These are phyloP conservation scores for Agrotis puta DNA, from an alignment of 2,888 invertebrate genomes.

Conservation along the genomic window DNA sequence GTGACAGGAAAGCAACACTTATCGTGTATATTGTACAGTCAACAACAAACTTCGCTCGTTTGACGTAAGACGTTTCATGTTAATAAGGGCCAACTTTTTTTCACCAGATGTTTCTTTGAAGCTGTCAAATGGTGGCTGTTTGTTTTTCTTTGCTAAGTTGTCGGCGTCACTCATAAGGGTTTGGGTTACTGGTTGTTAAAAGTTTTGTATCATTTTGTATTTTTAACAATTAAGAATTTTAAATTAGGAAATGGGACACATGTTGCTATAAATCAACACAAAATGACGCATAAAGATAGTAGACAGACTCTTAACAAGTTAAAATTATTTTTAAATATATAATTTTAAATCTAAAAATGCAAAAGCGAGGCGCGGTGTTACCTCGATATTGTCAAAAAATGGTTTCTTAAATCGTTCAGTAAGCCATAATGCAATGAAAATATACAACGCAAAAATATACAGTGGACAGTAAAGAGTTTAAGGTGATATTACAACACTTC, in stretches of 20 bases:
- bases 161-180: constrained; percentile 10
- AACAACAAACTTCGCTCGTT: constrained; percentile 62
- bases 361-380: too few relatives aligned
- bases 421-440: too few relatives aligned
- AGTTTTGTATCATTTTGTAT: constrained; percentile 29
- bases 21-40: constrained; percentile 76
- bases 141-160: constrained; percentile 43
- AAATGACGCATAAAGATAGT: neutral
- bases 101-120: constrained; percentile 33
- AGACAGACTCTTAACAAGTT: neutral
- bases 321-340: too few relatives aligned
- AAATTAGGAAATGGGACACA: neutral
- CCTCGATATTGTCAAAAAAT: too few relatives aligned
- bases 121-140: constrained; percentile 36
- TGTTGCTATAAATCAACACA: neutral
- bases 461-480: too few relatives aligned
- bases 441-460: too few relatives aligned
- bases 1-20: constrained; percentile 87
- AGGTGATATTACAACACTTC: neutral
- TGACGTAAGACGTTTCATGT: constrained; percentile 58
- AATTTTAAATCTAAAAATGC: too few relatives aligned
- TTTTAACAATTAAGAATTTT: constrained; percentile 1
- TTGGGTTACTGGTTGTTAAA: constrained; percentile 41
- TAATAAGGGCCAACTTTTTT: constrained; percentile 53
- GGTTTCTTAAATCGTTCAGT: too few relatives aligned